Conservation (phyloP, 2,888 invertebrate species). For the Epistrophe eligans region DNA sequence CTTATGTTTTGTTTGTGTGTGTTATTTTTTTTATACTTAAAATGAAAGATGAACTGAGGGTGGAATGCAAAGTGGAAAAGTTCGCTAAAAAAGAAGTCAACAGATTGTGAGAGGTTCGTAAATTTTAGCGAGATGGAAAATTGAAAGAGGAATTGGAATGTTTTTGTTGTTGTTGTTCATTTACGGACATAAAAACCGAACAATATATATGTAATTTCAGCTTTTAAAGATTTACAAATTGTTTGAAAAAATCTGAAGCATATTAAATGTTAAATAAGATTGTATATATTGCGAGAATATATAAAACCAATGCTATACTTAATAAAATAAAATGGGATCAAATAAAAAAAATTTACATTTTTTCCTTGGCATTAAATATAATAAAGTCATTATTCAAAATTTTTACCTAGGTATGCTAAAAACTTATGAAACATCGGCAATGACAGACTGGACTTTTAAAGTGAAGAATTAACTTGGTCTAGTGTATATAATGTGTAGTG, state of each 20-base stretch:
- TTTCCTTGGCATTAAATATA: no score
- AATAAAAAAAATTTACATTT: no score
- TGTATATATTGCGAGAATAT: no score
- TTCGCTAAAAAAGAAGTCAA: not conserved
- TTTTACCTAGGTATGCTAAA: no score
- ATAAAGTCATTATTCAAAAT: no score
- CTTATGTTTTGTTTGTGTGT: conserved; percentile 17
- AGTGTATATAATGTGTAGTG: no score
- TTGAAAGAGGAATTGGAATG: not conserved
- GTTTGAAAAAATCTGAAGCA: not conserved
- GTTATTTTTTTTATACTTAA: conserved; percentile 6
- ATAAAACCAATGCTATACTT: no score
- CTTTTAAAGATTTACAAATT: not conserved
- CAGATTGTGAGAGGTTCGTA: conserved; percentile 21
- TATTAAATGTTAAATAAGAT: no score
- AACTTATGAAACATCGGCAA: no score
- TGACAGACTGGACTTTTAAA: no score
- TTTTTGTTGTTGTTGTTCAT: not conserved
- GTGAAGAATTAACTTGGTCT: no score
- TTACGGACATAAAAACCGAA: not conserved
- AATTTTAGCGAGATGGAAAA: conserved; percentile 12
- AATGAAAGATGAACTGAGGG: conserved; percentile 54
- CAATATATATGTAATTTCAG: not conserved
- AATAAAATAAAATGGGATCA: no score
- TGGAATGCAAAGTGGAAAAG: conserved; percentile 49